Base-by-base conservation (phyloP, 2,797 vertebrate species). In the Etheostoma perlongum region DNA sequence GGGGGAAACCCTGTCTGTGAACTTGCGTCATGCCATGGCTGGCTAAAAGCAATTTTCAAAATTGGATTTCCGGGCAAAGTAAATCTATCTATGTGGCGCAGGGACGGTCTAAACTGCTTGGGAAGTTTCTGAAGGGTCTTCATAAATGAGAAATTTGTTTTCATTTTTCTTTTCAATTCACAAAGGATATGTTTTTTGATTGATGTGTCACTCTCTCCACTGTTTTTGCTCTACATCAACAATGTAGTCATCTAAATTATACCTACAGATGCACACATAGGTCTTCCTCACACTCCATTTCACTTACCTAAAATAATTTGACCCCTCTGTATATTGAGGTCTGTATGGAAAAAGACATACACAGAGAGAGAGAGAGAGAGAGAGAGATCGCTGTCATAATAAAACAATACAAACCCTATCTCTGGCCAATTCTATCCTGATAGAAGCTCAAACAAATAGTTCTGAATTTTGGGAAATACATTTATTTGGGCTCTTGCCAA, bases 51-150 rank as follows among this genome's bases (percentile, higher is more conserved):
- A 58, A 60, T 57, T 74, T 40, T 54, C 16, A 25, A 52, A 81
- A 72, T 54, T 74, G 52, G 57, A 58, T 84, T 82, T 84, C 67
- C 64, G 55, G 53, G 40, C 23, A 76, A 63, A 76, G 55, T 10
- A 19, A 12, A 65, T 85, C 52, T 46, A 67, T 79, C 58, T 63
- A 30, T 54, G 44, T 51, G 15, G 33, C 49, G 42, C 55, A 58
- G 51, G 65, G 62, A 42, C 60, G 5, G 33, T 46, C 49, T 67
- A 46, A 47, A 69, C 18, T 57, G 48, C 72, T 36, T 11, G 40
- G n/a, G 25, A 40, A 44, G 16, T 21, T 23, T 54, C 25, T 42
- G 9, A 77, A 5, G 40, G 30, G 30, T 61, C 46, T 12, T 48
- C 2, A 1, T 1, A 4, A 66, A 68, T 47, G 46, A 82, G 6